Percentiles rank a stretch among this genome's conserved stretches.
These are phyloP conservation scores for Molothrus aeneus DNA, from an alignment of 2,797 vertebrate genomes.

Conservation along the genomic window DNA sequence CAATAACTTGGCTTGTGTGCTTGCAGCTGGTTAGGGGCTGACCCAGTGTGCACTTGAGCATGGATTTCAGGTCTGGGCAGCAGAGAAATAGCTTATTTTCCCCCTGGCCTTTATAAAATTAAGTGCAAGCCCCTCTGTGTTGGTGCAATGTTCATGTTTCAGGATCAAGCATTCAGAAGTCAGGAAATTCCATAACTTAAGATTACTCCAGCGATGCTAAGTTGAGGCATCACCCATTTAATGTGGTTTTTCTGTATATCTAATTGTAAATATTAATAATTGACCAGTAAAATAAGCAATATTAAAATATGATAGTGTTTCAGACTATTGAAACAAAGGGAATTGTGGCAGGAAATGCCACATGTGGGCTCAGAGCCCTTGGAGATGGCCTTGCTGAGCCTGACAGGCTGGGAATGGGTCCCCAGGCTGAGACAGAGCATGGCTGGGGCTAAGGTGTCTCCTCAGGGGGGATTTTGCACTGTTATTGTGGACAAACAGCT, in stretches of 20 bases:
- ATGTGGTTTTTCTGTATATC: background rate
- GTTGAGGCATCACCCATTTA: background rate
- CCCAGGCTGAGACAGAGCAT: accelerated
- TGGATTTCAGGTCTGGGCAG: conserved; percentile 64
- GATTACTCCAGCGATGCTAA: background rate
- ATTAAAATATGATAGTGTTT: background rate
- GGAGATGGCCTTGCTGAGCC: background rate
- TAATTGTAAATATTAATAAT: background rate
- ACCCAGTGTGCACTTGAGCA: conserved; percentile 69
- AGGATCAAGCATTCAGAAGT: background rate
- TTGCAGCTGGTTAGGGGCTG: conserved; percentile 72
- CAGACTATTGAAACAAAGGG: background rate
- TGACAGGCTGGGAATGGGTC: background rate
- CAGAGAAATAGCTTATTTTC: conserved; percentile 51
- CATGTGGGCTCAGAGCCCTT: accelerated
- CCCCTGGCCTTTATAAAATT: conserved; percentile 42
- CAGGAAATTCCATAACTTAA: background rate
- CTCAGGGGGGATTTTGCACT: accelerated
- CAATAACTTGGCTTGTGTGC: conserved; percentile 72
- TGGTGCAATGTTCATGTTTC: background rate
- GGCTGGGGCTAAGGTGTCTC: background rate
- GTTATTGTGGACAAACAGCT: background rate
- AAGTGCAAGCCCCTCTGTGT: background rate
- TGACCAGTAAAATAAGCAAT: background rate
- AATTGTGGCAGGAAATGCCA: background rate